A percentile compares a stretch with the other conserved stretches of the same genome.
These are phyloP conservation scores for Pachyseris speciosa DNA, from an alignment of 64 coral and sea anemone species.

Conservation along the genomic window DNA sequence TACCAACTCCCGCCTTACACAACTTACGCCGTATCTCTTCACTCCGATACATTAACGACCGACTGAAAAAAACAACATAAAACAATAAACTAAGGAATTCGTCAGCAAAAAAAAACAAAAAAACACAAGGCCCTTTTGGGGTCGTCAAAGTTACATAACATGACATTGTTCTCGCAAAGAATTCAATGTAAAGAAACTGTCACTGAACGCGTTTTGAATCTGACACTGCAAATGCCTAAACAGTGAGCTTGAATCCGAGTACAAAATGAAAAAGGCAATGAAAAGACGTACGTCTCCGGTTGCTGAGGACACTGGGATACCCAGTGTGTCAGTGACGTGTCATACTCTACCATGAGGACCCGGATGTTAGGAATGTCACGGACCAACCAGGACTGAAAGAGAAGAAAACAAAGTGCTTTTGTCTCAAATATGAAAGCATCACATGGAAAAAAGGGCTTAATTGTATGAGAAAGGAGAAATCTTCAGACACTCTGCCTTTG, in stretches of 20 bases:
- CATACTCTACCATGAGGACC: constrained; percentile 89
- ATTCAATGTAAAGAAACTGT: too few relatives aligned
- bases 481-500: too few relatives aligned
- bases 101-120: too few relatives aligned
- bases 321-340: constrained; percentile 88
- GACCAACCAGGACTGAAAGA: constrained; percentile 74
- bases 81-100: too few relatives aligned
- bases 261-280: background rate
- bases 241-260: background rate
- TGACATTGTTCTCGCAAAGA: too few relatives aligned
- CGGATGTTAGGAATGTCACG: constrained; percentile 79
- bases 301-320: constrained; percentile 85
- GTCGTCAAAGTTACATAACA: too few relatives aligned
- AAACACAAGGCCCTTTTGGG: too few relatives aligned
- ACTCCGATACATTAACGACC: constrained; percentile 86
- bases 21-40: constrained; percentile 88
- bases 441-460: background rate
- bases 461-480: too few relatives aligned
- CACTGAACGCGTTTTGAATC: too few relatives aligned
- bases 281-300: constrained; percentile 83
- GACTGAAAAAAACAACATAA: constrained; percentile 33
- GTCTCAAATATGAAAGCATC: background rate
- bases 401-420: background rate
- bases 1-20: constrained; percentile 81
- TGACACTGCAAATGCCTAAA: too few relatives aligned